A percentile compares a stretch with the other conserved stretches of the same genome.
Evolutionary conservation across 2,888 invertebrate genomes (phyloP).

Genomic region (Bugula neritina): DNA sequence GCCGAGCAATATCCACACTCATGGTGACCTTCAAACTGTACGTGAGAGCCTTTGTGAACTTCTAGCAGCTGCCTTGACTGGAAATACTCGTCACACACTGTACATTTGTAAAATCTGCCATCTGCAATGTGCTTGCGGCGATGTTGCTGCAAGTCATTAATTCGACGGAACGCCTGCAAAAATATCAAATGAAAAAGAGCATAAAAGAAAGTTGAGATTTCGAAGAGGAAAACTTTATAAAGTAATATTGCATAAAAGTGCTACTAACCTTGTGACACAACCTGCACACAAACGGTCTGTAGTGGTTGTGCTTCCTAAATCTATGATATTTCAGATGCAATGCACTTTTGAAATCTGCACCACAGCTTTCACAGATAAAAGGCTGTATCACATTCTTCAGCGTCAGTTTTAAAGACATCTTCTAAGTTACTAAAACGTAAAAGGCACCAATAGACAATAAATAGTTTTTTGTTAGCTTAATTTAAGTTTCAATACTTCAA

Average conservation of each 20-base stretch:
- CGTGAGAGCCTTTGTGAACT: not conserved
- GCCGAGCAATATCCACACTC: constrained; percentile 22
- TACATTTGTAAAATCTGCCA: not conserved
- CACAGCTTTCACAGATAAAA: not conserved
- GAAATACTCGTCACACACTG: constrained; percentile 13
- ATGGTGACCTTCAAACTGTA: constrained; percentile 25
- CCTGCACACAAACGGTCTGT: not conserved
- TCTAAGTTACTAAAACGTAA: not conserved
- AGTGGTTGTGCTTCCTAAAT: constrained; percentile 1
- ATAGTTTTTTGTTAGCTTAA: no score
- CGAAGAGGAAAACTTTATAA: no score
- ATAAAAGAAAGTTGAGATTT: no score
- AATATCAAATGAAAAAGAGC: no score
- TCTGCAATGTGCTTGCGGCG: not conserved
- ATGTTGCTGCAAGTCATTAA: constrained; percentile 9
- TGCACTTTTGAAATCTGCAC: not conserved
- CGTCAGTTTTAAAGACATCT: constrained; percentile 10
- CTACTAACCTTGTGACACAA: not conserved
- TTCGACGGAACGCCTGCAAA: constrained; percentile 8
- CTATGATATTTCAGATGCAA: constrained; percentile 14
- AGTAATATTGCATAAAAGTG: no score
- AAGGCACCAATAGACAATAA: no score
- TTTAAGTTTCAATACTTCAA: no score
- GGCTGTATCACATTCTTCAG: constrained; percentile 6
- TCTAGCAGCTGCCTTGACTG: not conserved